Evolutionary conservation across 2,888 invertebrate genomes (phyloP).

Genomic region (Pheosia tremula): DNA sequence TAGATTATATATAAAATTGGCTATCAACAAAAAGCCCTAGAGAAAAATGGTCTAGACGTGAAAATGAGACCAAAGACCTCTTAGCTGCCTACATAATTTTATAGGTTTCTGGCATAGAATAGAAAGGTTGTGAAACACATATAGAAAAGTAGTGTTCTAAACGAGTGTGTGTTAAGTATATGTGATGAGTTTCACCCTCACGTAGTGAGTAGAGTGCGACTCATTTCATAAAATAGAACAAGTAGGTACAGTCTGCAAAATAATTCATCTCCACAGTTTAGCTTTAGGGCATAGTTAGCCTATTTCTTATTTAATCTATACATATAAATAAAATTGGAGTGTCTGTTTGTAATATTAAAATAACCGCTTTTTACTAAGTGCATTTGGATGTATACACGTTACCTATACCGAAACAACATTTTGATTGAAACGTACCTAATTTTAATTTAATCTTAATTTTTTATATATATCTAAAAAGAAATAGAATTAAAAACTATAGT

Average conservation of each 20-base stretch:
- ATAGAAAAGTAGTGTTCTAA: neutral
- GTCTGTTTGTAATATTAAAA: too few species aligned
- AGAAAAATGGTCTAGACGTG: slow-evolving; percentile 1
- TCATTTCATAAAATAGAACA: neutral
- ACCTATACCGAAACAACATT: too few species aligned
- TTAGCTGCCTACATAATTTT: neutral
- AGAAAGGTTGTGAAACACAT: neutral
- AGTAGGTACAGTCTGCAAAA: neutral
- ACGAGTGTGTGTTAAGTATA: neutral
- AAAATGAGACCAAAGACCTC: slow-evolving; percentile 3
- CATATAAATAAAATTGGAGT: too few species aligned
- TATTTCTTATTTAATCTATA: too few species aligned
- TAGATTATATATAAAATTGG: neutral
- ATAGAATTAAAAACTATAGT: too few species aligned
- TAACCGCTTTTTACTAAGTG: too few species aligned
- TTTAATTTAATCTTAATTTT: too few species aligned
- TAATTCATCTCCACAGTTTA: neutral
- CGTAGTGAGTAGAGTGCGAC: neutral
- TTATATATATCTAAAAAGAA: too few species aligned
- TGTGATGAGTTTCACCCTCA: neutral
- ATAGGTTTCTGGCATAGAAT: neutral
- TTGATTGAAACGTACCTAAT: too few species aligned
- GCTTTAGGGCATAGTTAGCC: too few species aligned
- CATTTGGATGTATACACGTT: too few species aligned
- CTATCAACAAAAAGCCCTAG: neutral